Base-by-base conservation (phyloP, 2,888 invertebrate species). In the Zhengitettix transpicula region DNA sequence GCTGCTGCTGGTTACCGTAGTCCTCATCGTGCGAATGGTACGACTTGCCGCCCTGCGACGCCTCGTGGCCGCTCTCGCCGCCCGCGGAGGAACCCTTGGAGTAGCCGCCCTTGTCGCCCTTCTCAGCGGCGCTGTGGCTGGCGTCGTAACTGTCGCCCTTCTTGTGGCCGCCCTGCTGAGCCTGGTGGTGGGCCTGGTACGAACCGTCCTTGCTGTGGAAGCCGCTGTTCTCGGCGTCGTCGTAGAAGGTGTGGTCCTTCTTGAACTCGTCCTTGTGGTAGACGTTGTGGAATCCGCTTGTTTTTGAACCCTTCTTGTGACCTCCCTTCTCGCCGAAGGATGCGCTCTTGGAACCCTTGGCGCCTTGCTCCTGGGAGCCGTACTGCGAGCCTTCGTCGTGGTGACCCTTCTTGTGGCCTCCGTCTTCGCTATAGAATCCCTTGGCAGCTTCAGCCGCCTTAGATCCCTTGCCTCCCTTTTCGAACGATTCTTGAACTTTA, bases 201-300 rank as follows among this genome's bases (percentile, higher is more conserved):
- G 77, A 75, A 1, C 78, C 82, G 68, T 84, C 79, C 67, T 84
- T 83, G 62, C 81, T 78, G 68, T 79, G 82, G 68, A 82, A 78
- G 0, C 84, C 85, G 56, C 78, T 79, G 58, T 81, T 78, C 68
- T 85, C 81, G 40, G 81, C 79, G 56, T 84, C 83, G 67, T 87
- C 87, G 69, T 86, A 87, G 73, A 86, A 87, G 66, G 82, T 81
- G 65, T 85, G 85, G 67, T 85, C 83, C 68, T 86, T 86, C 71
- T 86, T 85, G 76, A 80, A 87, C 71, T 87, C 87, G 68, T 87
- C 84, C 75, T 86, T 87, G 72, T 81, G 79, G 72, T 82, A 85
- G 1, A 84, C 81, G 67, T 83, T 85, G 71, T 85, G 85, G 74
- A 80, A 86, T 16, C 87, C 86, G 10, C 80, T 82, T 28, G 84